Percentiles rank a stretch among this genome's conserved stretches.
Evolutionary conservation across 2,113 vertebrate genomes (phyloP).

Genomic region (Thermophis baileyi): DNA sequence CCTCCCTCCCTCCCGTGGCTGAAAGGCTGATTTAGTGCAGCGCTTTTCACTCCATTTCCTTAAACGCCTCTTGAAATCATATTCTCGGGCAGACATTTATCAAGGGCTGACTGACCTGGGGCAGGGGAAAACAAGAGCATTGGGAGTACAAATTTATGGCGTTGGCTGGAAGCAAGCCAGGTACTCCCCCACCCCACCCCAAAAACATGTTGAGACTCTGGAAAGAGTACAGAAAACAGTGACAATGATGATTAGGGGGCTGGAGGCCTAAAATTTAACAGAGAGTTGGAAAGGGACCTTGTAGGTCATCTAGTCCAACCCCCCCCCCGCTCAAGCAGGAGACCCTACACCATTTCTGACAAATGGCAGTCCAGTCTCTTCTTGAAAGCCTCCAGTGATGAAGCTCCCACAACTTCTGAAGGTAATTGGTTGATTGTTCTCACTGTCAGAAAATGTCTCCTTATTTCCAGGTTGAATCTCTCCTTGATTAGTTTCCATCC

Average conservation of each 20-base stretch:
- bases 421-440: no score
- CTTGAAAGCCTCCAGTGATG: no score
- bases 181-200: not conserved
- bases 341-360: no score
- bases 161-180: not conserved
- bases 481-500: no score
- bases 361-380: no score
- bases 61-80: conserved; percentile 2
- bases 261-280: not conserved
- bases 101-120: not conserved
- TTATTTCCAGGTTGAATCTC: no score
- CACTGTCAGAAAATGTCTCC: no score
- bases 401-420: no score
- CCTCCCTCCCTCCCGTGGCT: not conserved
- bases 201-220: not conserved
- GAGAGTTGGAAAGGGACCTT: no score
- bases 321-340: no score
- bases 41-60: not conserved
- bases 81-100: not conserved
- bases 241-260: not conserved
- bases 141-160: not conserved
- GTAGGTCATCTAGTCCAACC: no score
- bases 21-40: not conserved
- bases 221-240: not conserved
- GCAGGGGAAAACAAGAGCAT: not conserved